These are phyloP conservation scores for Nebria brevicollis DNA, from an alignment of 2,888 invertebrate species.

Conservation along the genomic window DNA sequence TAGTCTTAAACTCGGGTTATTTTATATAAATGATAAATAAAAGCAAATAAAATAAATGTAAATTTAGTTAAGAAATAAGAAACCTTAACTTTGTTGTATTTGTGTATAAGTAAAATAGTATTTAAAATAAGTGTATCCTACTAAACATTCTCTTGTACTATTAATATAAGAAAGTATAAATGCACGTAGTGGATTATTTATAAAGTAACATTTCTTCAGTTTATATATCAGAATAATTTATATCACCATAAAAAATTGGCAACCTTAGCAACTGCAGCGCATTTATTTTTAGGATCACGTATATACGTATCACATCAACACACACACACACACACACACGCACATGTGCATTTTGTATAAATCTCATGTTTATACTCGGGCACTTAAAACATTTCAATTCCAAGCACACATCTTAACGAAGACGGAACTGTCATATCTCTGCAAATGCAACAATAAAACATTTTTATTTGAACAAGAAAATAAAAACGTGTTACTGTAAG, in stretches of 20 bases:
- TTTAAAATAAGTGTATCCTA: background rate
- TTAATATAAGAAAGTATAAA: background rate
- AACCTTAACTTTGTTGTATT: no score
- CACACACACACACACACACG: background rate
- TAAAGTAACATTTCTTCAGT: background rate
- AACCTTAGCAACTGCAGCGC: background rate
- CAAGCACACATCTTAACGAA: constrained; percentile 5
- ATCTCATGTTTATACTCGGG: background rate
- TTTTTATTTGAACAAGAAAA: background rate
- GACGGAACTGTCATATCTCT: constrained; percentile 15
- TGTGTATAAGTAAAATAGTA: no score
- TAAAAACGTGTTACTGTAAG: background rate
- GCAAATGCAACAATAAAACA: constrained; percentile 9
- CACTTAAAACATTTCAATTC: constrained; percentile 1
- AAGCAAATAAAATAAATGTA: no score
- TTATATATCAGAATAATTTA: background rate
- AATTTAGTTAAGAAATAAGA: no score
- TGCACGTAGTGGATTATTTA: background rate
- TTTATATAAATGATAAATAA: no score
- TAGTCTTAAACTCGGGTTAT: no score
- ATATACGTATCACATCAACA: background rate
- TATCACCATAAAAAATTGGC: background rate
- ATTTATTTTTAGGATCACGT: background rate
- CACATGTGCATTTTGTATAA: background rate
- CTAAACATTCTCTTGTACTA: background rate